These are phyloP conservation scores for Oriolus oriolus DNA, from an alignment of 2,113 vertebrate species.

Conservation along the genomic window DNA sequence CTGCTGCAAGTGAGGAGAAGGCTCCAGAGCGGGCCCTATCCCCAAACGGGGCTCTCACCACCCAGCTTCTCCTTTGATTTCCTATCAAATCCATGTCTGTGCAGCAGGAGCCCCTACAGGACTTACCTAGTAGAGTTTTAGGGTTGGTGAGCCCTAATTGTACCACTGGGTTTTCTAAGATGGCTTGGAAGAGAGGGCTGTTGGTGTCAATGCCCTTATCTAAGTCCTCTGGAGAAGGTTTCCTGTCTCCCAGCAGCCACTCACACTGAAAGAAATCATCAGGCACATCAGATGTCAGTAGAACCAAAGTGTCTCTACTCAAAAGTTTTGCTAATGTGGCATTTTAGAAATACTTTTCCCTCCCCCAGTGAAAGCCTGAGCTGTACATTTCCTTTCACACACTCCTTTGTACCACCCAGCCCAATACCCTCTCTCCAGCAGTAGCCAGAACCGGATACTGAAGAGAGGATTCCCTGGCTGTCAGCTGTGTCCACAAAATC, in stretches of 20 bases:
- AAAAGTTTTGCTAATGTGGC: background rate
- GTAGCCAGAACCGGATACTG: background rate
- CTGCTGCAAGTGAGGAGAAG: background rate
- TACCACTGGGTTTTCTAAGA: conserved; percentile 96
- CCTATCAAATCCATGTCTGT: background rate
- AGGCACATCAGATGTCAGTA: background rate
- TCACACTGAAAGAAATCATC: conserved; percentile 82
- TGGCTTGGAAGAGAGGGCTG: conserved; percentile 95
- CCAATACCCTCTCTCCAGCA: background rate
- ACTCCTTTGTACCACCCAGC: background rate
- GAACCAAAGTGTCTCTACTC: background rate
- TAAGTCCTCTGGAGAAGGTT: conserved; percentile 92
- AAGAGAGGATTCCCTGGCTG: background rate
- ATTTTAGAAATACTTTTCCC: background rate
- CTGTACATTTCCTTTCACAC: background rate
- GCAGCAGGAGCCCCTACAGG: background rate
- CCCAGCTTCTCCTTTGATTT: background rate
- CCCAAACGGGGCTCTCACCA: background rate
- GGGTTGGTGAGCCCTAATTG: conserved; percentile 95
- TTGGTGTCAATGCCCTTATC: conserved; percentile 92
- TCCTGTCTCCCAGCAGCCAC: conserved; percentile 95
- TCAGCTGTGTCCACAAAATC: background rate
- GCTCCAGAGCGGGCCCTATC: background rate
- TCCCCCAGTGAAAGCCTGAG: background rate
- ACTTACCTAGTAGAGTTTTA: conserved; percentile 91